A percentile compares a stretch with the other conserved stretches of the same genome.
Conservation (phyloP, 2,888 invertebrate genomes). For the Nomada fabriciana region DNA sequence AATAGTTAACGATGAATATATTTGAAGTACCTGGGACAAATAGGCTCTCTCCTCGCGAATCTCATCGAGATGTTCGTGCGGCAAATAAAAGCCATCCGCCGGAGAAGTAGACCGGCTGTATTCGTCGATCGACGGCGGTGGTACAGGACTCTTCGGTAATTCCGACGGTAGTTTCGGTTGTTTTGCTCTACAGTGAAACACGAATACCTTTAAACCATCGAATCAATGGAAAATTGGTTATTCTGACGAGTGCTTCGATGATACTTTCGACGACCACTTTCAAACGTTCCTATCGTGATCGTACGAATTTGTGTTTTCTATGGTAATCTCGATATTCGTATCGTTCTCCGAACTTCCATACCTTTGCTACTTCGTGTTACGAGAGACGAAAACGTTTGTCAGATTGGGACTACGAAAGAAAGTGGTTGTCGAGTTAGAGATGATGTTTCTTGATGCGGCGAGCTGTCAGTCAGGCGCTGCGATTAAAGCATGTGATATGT, state of each 20-base stretch:
- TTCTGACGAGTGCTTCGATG: slow-evolving; percentile 26
- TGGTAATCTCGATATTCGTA: background rate
- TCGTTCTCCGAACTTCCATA: too few species aligned
- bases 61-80: slow-evolving; percentile 81
- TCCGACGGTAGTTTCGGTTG: slow-evolving; percentile 75
- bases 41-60: slow-evolving; percentile 81
- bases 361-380: too few species aligned
- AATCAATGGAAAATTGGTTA: background rate
- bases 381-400: background rate
- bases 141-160: slow-evolving; percentile 82
- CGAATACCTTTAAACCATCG: slow-evolving; percentile 28
- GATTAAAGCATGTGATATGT: slow-evolving; percentile 26
- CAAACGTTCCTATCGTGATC: background rate
- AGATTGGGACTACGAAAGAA: background rate
- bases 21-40: slow-evolving; percentile 80
- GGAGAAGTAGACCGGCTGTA: slow-evolving; percentile 67
- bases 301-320: background rate
- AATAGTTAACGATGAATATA: background rate
- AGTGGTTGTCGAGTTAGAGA: slow-evolving; percentile 43
- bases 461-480: slow-evolving; percentile 49
- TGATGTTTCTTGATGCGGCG: slow-evolving; percentile 30
- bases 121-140: slow-evolving; percentile 75
- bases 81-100: slow-evolving; percentile 72
- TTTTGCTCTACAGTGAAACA: slow-evolving; percentile 51
- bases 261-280: slow-evolving; percentile 51